Evolutionary conservation across 2,888 invertebrate genomes (phyloP).

Genomic region (Hipparchia sbordonii): DNA sequence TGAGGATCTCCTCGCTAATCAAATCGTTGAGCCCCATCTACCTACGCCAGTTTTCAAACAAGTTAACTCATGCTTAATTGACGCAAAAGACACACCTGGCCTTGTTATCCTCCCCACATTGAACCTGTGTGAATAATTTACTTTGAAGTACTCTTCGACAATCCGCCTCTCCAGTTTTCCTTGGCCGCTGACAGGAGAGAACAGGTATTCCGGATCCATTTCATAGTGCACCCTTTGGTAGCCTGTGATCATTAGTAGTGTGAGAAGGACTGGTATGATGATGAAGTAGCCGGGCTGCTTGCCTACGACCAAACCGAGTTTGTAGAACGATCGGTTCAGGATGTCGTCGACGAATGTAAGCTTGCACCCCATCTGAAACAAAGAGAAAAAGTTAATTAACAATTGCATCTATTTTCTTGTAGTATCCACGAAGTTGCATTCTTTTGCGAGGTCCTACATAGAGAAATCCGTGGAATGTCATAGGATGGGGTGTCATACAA

Average conservation of each 20-base stretch:
- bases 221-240: conserved; percentile 93
- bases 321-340: conserved; percentile 91
- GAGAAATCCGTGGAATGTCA: too few species aligned
- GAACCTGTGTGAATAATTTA: conserved; percentile 93
- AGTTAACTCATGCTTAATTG: too few species aligned
- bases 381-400: conserved; percentile 30
- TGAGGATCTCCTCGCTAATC: too few species aligned
- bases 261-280: conserved; percentile 91
- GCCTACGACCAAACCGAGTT: conserved; percentile 90
- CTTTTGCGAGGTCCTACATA: too few species aligned
- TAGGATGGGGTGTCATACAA: too few species aligned
- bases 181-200: conserved; percentile 93
- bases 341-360: conserved; percentile 90
- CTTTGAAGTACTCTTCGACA: conserved; percentile 92
- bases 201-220: conserved; percentile 96
- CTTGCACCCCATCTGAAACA: conserved; percentile 87
- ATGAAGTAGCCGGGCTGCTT: conserved; percentile 94
- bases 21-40: too few species aligned
- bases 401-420: not conserved
- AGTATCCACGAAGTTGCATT: too few species aligned
- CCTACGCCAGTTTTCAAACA: too few species aligned
- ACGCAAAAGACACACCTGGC: conserved; percentile 84
- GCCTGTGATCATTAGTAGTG: conserved; percentile 92
- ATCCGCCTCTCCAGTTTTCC: conserved; percentile 91
- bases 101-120: conserved; percentile 94